Percentiles rank a stretch among this genome's conserved stretches.
These are phyloP conservation scores for Apostichopus parvimensis DNA, from an alignment of 35 echinoderm and acorn worm genomes.

Conservation along the genomic window DNA sequence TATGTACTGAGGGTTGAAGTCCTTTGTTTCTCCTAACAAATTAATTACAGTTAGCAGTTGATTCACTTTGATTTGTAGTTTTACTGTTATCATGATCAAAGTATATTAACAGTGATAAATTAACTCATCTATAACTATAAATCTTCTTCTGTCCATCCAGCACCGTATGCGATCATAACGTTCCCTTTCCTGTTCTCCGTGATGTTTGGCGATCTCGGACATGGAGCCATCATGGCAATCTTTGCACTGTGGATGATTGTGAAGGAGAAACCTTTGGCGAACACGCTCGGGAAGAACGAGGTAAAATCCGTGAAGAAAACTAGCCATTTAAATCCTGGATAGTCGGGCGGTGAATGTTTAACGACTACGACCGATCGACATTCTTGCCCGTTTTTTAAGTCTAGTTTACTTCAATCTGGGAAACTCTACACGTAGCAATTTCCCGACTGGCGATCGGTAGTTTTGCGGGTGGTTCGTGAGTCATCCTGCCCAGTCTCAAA, in stretches of 20 bases:
- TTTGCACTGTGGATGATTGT: slow-evolving; percentile 73
- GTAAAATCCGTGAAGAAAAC: neutral
- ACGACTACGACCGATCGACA: too few species aligned
- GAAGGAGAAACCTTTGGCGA: slow-evolving; percentile 52
- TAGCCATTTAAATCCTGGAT: too few species aligned
- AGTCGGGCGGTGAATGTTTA: too few species aligned
- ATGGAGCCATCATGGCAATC: slow-evolving; percentile 74
- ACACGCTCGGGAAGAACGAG: slow-evolving; percentile 45
- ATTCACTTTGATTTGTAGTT: neutral
- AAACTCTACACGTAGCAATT: too few species aligned
- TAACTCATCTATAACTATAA: too few species aligned
- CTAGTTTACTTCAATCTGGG: too few species aligned
- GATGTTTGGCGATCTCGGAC: slow-evolving; percentile 96
- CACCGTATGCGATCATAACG: slow-evolving; percentile 87
- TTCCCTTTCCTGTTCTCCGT: slow-evolving; percentile 97
- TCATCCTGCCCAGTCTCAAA: neutral
- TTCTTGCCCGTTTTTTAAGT: too few species aligned
- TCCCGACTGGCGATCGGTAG: too few species aligned
- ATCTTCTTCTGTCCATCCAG: slow-evolving; percentile 21
- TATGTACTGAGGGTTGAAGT: too few species aligned
- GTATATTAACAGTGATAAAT: too few species aligned
- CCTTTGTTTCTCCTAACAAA: too few species aligned
- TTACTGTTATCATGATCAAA: neutral
- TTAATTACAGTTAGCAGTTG: neutral
- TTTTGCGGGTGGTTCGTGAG: too few species aligned